These are phyloP conservation scores for Bufo bufo DNA, from an alignment of 2,113 vertebrate species.

Conservation along the genomic window DNA sequence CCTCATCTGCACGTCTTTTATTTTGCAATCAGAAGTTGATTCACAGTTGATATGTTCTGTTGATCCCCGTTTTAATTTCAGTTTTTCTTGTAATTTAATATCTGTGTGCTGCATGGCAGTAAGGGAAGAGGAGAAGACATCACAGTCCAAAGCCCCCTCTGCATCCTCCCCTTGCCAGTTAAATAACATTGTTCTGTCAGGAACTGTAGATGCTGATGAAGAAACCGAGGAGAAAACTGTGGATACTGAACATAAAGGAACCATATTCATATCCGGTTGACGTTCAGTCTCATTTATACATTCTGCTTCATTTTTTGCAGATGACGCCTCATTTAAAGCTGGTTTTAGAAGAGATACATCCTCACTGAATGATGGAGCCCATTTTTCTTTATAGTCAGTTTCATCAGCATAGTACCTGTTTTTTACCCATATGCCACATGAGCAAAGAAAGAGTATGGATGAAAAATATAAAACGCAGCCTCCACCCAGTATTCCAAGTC, in stretches of 20 bases:
- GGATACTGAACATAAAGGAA: conserved; percentile 31
- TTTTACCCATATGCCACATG: conserved; percentile 37
- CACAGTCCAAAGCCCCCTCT: neutral
- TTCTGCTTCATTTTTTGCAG: neutral
- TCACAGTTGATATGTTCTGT: neutral
- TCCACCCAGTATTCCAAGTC: conserved; percentile 45
- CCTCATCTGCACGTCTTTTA: neutral
- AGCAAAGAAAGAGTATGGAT: conserved; percentile 27
- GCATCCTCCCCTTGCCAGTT: neutral
- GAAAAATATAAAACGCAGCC: conserved; percentile 38
- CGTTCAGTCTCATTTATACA: neutral
- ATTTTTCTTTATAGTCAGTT: neutral
- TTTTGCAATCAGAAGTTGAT: neutral
- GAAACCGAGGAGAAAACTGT: conserved; percentile 1
- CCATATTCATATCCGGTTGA: neutral
- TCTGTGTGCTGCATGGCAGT: conserved; percentile 27
- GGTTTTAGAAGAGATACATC: conserved; percentile 19
- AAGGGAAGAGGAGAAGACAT: conserved; percentile 19
- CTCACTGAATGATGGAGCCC: neutral
- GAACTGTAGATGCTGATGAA: conserved; percentile 2
- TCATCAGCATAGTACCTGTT: conserved; percentile 30
- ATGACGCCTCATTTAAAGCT: neutral
- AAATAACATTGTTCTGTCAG: neutral
- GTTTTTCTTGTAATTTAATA: conserved; percentile 6
- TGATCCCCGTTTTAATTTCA: neutral